phyloP scores from a whole-genome alignment of 1,140 invertebrate species.

The Drosophila ananassae region DNA sequence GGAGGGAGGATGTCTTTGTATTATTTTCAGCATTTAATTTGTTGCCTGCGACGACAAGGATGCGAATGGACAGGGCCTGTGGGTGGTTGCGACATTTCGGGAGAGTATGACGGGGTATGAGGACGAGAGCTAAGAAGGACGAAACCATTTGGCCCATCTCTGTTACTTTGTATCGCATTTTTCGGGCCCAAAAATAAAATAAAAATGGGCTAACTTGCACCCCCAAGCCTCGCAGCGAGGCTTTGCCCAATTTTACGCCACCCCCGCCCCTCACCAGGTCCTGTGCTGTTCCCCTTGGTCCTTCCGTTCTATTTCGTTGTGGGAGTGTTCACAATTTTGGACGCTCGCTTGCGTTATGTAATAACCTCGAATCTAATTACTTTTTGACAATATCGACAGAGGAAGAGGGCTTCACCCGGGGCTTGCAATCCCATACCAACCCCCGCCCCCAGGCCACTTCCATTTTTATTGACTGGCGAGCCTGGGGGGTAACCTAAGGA shows the following conservation, averaged over 20 bases:
- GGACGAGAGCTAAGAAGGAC: slow-evolving; percentile 31
- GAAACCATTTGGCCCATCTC: slow-evolving; percentile 37
- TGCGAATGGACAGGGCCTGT: slow-evolving; percentile 10
- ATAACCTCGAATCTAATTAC: slow-evolving; percentile 81
- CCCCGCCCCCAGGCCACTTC: slow-evolving; percentile 23
- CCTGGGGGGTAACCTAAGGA: slow-evolving; percentile 2
- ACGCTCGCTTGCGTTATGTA: slow-evolving; percentile 72
- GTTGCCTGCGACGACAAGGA: slow-evolving; percentile 72
- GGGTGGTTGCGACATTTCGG: not conserved
- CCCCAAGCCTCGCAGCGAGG: not conserved
- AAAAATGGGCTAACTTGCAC: slow-evolving; percentile 48
- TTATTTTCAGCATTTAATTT: slow-evolving; percentile 83
- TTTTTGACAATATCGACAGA: slow-evolving; percentile 68
- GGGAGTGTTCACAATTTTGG: slow-evolving; percentile 51
- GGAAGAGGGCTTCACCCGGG: slow-evolving; percentile 9
- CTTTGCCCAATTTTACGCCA: slow-evolving; percentile 1
- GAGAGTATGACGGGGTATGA: not conserved
- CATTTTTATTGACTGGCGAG: slow-evolving; percentile 12
- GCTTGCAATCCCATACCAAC: slow-evolving; percentile 2
- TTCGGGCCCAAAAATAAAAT: slow-evolving; percentile 66
- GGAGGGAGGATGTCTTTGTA: slow-evolving; percentile 77
- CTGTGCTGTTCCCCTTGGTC: not conserved
- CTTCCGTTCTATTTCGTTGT: slow-evolving; percentile 10
- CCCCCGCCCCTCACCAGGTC: not conserved
- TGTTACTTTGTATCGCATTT: slow-evolving; percentile 70